phyloP scores from a whole-genome alignment of 2,113 vertebrate species.

The Pontoporia blainvillei region DNA sequence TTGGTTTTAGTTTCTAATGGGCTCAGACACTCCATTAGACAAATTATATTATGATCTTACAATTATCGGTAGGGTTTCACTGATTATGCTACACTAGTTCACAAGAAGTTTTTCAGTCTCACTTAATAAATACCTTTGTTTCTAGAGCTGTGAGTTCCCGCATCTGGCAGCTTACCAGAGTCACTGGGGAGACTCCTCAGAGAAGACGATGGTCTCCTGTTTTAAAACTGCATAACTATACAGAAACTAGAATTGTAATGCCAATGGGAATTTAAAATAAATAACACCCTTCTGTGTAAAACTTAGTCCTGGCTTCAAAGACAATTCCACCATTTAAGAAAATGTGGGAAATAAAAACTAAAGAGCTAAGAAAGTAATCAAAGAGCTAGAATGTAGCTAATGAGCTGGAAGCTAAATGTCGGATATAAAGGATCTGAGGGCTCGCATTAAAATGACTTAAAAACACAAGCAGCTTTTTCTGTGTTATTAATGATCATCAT shows the following conservation, averaged over 20 bases:
- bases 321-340: neutral
- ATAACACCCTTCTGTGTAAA: neutral
- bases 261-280: neutral
- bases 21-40: neutral
- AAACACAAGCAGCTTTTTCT: neutral
- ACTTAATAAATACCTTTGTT: neutral
- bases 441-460: neutral
- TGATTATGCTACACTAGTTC: neutral
- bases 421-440: neutral
- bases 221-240: neutral
- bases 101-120: neutral
- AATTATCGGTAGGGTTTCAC: neutral
- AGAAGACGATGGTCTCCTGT: neutral
- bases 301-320: neutral
- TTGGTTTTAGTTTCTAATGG: neutral
- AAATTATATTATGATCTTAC: neutral
- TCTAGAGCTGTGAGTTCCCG: neutral
- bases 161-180: neutral
- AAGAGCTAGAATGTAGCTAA: neutral
- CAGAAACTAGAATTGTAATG: neutral
- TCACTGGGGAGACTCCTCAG: neutral
- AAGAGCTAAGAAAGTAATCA: neutral
- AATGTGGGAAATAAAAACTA: neutral
- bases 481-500: neutral
- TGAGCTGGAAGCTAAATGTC: neutral